These are phyloP conservation scores for Drosophila melanogaster DNA, from an alignment of 1,140 invertebrate species.

Conservation along the genomic window Release_6_plus_ISO1_MT NC_004354.4:4489501-4490000, in stretches of 20 bases:
- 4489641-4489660: slow-evolving; percentile 33
- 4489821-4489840: slow-evolving; percentile 73
- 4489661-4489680: slow-evolving; percentile 60
- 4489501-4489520: slow-evolving; percentile 70
- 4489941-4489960: slow-evolving; percentile 11
- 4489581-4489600: slow-evolving; percentile 81
- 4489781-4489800: slow-evolving; percentile 77
- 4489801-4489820: slow-evolving; percentile 30
- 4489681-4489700: slow-evolving; percentile 14
- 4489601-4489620: slow-evolving; percentile 73
- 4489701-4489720: slow-evolving; percentile 4
- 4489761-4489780: slow-evolving; percentile 82
- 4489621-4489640: slow-evolving; percentile 51
- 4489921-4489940: slow-evolving; percentile 46
- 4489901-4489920: slow-evolving; percentile 17
- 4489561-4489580: slow-evolving; percentile 48
- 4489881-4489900: background rate
- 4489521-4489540: slow-evolving; percentile 10
- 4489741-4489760: slow-evolving; percentile 36
- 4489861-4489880: slow-evolving; percentile 20
- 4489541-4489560: background rate
- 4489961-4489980: background rate
- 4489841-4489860: slow-evolving; percentile 74
- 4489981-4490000: slow-evolving; percentile 5
- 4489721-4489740: slow-evolving; percentile 3